Conservation (phyloP, 2,888 invertebrate species). For the Phytoseiulus persimilis region DNA sequence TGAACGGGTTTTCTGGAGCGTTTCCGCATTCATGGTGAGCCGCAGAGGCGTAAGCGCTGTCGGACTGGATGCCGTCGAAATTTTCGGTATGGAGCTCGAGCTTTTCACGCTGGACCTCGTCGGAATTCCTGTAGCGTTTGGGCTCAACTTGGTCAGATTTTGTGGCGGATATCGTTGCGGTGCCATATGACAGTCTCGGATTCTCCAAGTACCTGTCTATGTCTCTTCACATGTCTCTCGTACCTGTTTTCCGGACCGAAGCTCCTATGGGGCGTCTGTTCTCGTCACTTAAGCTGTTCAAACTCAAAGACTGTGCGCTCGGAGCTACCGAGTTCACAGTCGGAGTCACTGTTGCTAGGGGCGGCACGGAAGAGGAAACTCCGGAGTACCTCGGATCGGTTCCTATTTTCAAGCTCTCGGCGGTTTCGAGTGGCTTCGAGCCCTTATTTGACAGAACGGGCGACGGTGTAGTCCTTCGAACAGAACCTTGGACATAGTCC, state of each 20-base stretch:
- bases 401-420: constrained; percentile 17
- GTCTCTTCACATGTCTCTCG: too few relatives aligned
- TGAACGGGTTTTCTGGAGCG: constrained; percentile 23
- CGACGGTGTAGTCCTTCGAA: background rate
- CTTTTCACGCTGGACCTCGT: background rate
- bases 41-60: background rate
- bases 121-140: background rate
- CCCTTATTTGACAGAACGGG: background rate
- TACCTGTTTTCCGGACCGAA: background rate
- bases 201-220: too few relatives aligned
- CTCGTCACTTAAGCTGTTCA: background rate
- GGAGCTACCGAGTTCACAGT: background rate
- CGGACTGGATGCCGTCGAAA: background rate
- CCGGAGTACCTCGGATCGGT: constrained; percentile 8
- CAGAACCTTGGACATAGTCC: background rate
- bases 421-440: background rate
- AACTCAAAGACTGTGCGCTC: background rate
- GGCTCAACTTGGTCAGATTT: too few relatives aligned
- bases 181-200: too few relatives aligned
- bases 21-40: constrained; percentile 32
- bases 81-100: constrained; percentile 22
- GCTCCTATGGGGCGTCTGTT: background rate
- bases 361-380: background rate
- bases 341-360: background rate
- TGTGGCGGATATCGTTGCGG: too few relatives aligned